Conservation (phyloP, 2,888 invertebrate species). For the Terebella lapidaria region DNA sequence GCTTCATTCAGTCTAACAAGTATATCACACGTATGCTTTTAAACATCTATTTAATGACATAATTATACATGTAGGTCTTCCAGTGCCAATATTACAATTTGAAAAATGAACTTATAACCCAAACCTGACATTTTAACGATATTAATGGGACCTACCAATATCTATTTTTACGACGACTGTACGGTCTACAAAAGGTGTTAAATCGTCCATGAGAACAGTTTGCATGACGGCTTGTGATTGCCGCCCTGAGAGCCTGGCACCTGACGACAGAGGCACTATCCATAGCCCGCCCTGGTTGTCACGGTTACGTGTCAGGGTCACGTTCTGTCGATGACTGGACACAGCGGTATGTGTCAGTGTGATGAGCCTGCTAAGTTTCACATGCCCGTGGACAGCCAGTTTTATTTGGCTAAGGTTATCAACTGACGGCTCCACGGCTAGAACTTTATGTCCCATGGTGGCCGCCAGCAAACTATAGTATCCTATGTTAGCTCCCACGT, state of each 20-base stretch:
- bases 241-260: neutral
- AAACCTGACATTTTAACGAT: too few relatives aligned
- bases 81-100: too few relatives aligned
- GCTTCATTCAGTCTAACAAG: too few relatives aligned
- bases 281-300: slow-evolving; percentile 39
- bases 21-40: too few relatives aligned
- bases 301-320: slow-evolving; percentile 24
- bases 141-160: slow-evolving; percentile 34
- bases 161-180: slow-evolving; percentile 36
- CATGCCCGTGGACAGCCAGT: slow-evolving; percentile 26
- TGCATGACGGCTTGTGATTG: neutral
- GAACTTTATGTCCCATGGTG: slow-evolving; percentile 33
- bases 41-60: too few relatives aligned
- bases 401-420: slow-evolving; percentile 29
- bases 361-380: slow-evolving; percentile 27
- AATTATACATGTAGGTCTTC: too few relatives aligned
- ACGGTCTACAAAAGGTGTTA: slow-evolving; percentile 1
- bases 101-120: too few relatives aligned
- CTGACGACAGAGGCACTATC: slow-evolving; percentile 20
- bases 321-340: slow-evolving; percentile 27
- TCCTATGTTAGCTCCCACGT: slow-evolving; percentile 49
- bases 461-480: slow-evolving; percentile 42
- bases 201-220: neutral
- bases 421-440: slow-evolving; percentile 44
- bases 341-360: slow-evolving; percentile 31